Base-by-base conservation (phyloP, 2,888 invertebrate species). In the Idaea aversata region DNA sequence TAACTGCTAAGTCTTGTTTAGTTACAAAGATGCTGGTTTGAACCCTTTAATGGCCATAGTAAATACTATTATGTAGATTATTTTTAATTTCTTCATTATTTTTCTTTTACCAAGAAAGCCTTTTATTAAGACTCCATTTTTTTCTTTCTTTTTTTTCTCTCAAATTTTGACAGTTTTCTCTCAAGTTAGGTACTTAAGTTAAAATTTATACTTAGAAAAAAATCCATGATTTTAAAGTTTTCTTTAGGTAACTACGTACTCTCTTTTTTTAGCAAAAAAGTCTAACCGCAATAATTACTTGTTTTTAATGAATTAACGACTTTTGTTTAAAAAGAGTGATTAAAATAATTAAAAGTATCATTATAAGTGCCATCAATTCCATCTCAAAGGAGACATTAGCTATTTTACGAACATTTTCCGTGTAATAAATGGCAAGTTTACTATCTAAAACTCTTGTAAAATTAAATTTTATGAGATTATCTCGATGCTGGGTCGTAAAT, bases 261-360 rank as follows among this genome's bases (percentile, higher is more conserved):
- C n/a, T 25, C 25, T 25, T 59, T 59, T 16, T 59, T n/a, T 61
- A 61, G 63, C 61, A 59, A 57, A 63, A 65, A 68, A 74, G 75
- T 74, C 69, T 78, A 73, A 77, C 77, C 74, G 77, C 78, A 80
- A 84, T 84, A 83, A 88, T 85, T 81, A 85, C 82, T 84, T 85
- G 81, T 87, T 91, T 91, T 86, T 90, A 91, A 90, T 90, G 88
- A 88, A 91, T 88, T 87, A 91, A 92, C 84, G 88, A 82, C 87
- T 86, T 85, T 93, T 89, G 91, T 93, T 93, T 76, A 70, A 68
- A 65, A 92, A 92, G 80, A 83, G 76, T 82, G 80, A 91, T 93
- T 91, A 90, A 88, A 91, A 91, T 91, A 91, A 93, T 93, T 91
- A 93, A 92, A 92, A 93, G 89, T 91, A 83, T 86, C 91, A 92